Percentiles rank a stretch among this genome's conserved stretches.
Evolutionary conservation across 2,113 vertebrate genomes (phyloP).

Genomic region (Passer domesticus): DNA sequence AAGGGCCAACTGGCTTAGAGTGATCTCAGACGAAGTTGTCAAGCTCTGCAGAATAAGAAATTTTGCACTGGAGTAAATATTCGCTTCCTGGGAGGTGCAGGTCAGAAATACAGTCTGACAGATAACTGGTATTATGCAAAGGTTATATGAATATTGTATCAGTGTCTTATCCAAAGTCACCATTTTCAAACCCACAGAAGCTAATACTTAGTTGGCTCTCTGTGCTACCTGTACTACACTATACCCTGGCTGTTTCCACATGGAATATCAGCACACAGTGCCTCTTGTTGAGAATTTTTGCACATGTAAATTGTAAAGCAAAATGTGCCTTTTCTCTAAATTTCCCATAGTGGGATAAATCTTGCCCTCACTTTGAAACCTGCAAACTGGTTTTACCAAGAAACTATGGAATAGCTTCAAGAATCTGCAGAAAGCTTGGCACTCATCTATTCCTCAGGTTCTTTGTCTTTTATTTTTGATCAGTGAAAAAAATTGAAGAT

Average conservation of each 20-base stretch:
- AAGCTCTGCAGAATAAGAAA: constrained; percentile 8
- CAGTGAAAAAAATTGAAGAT: background rate
- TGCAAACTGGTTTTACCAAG: background rate
- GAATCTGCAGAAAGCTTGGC: background rate
- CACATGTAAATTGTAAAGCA: background rate
- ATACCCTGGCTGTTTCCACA: background rate
- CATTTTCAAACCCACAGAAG: background rate
- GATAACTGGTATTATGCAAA: background rate
- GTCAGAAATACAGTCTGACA: background rate
- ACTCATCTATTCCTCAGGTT: background rate
- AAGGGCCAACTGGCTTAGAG: constrained; percentile 50
- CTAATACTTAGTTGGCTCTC: background rate
- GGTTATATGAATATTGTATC: background rate
- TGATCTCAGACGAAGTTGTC: background rate
- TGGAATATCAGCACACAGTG: background rate
- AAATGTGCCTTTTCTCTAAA: background rate
- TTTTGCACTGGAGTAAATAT: background rate
- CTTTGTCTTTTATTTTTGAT: background rate
- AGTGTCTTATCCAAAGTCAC: background rate
- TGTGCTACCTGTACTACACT: background rate
- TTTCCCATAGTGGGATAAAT: background rate
- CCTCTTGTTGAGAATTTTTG: background rate
- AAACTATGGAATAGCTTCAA: background rate
- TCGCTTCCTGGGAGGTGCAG: background rate
- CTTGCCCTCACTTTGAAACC: background rate